Percentiles rank a stretch among this genome's conserved stretches.
Conservation (phyloP, 2,888 invertebrate genomes). For the Caenorhabditis japonica region DNA sequence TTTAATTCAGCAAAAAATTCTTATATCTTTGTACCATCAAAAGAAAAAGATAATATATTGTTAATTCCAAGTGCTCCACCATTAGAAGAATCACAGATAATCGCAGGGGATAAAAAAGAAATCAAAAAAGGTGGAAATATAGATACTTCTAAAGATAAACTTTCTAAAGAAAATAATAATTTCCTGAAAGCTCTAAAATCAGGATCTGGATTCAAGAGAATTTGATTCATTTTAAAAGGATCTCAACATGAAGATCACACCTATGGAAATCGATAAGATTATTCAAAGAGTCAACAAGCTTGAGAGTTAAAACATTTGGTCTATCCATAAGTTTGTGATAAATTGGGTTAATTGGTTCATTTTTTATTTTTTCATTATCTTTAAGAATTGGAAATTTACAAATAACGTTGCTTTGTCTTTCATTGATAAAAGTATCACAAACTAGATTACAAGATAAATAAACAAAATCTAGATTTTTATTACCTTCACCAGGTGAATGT, state of each 20-base stretch:
- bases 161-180: slow-evolving; percentile 6
- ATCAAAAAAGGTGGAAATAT: not conserved
- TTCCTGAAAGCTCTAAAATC: slow-evolving; percentile 5
- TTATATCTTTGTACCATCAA: slow-evolving; percentile 33
- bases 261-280: slow-evolving; percentile 1
- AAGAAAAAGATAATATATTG: slow-evolving; percentile 52
- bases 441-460: slow-evolving; percentile 21
- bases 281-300: slow-evolving; percentile 6
- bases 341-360: too few species aligned
- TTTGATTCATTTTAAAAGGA: slow-evolving; percentile 19
- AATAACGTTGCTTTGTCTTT: slow-evolving; percentile 17
- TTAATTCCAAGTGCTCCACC: slow-evolving; percentile 16
- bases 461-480: slow-evolving; percentile 12
- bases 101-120: slow-evolving; percentile 23
- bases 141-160: not conserved
- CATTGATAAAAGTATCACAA: slow-evolving; percentile 16
- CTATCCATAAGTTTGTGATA: slow-evolving; percentile 13
- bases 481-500: not conserved
- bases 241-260: slow-evolving; percentile 29
- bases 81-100: slow-evolving; percentile 26
- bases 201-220: slow-evolving; percentile 15
- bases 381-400: slow-evolving; percentile 9
- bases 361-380: too few species aligned
- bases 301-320: slow-evolving; percentile 9
- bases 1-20: slow-evolving; percentile 16